These are phyloP conservation scores for Cryptoblepharus egeriae DNA, from an alignment of 2,797 vertebrate genomes.

Conservation along the genomic window DNA sequence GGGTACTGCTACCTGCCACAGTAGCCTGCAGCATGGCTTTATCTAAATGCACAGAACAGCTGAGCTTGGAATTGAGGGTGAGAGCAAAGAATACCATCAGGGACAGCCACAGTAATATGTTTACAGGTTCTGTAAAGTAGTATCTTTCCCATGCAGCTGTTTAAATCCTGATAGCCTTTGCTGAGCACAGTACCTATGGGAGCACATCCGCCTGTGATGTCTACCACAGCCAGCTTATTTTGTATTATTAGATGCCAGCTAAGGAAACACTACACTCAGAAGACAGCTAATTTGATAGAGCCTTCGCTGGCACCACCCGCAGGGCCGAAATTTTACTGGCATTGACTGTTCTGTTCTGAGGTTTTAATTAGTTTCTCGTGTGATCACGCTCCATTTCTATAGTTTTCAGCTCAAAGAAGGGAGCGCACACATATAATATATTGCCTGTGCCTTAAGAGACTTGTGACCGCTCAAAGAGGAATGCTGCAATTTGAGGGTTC, in stretches of 20 bases:
- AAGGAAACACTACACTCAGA: neutral
- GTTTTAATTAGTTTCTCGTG: neutral
- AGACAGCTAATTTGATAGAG: neutral
- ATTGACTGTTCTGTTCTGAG: neutral
- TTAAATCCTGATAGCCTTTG: slow-evolving; percentile 30
- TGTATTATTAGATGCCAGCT: neutral
- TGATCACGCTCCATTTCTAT: neutral
- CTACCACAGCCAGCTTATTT: neutral
- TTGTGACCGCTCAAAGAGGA: neutral
- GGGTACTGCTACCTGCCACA: neutral
- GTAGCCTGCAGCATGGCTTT: slow-evolving; percentile 11
- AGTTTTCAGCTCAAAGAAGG: neutral
- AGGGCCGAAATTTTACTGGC: neutral
- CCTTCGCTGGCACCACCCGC: neutral
- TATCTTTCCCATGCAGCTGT: slow-evolving; percentile 34
- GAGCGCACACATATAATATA: neutral
- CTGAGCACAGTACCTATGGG: neutral
- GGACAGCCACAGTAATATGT: slow-evolving; percentile 22
- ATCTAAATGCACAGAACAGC: slow-evolving; percentile 32
- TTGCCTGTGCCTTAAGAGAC: neutral
- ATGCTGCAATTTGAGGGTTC: neutral
- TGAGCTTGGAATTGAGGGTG: neutral
- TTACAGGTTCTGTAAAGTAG: slow-evolving; percentile 31
- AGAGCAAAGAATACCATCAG: slow-evolving; percentile 17
- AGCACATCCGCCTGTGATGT: slow-evolving; percentile 6